phyloP scores from a whole-genome alignment of 2,113 vertebrate species.

The Rutilus rutilus region DNA sequence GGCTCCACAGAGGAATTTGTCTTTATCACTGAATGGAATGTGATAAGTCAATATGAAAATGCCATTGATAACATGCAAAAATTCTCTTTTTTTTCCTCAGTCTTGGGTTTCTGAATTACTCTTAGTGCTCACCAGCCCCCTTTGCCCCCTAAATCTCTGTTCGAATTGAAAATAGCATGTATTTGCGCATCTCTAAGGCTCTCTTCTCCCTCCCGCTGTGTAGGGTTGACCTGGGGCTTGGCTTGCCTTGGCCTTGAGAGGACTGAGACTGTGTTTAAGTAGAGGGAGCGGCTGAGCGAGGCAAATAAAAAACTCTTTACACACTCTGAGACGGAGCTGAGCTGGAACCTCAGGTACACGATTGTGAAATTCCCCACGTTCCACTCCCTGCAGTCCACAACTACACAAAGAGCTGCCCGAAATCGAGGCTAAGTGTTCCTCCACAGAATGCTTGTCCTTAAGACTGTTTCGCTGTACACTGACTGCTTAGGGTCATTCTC shows the following conservation, averaged over 20 bases:
- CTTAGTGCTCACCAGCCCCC: background rate
- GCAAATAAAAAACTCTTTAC: conserved; percentile 81
- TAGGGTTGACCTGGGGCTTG: conserved; percentile 56
- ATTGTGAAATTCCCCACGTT: conserved; percentile 76
- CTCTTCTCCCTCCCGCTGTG: conserved; percentile 60
- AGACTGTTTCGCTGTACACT: conserved; percentile 23
- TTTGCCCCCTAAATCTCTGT: conserved; percentile 24
- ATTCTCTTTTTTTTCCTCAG: background rate
- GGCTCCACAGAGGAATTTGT: background rate
- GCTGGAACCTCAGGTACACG: conserved; percentile 75
- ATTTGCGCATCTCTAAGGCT: conserved; percentile 43
- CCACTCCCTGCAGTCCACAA: conserved; percentile 38
- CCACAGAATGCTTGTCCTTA: conserved; percentile 28
- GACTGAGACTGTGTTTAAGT: conserved; percentile 76
- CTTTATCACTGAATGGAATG: conserved; percentile 39
- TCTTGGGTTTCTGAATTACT: conserved; percentile 1
- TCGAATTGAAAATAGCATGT: background rate
- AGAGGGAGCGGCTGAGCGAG: conserved; percentile 79
- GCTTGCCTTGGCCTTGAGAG: conserved; percentile 69
- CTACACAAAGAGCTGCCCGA: conserved; percentile 28
- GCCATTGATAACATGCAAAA: conserved; percentile 36
- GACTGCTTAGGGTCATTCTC: conserved; percentile 32
- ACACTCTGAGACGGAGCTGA: conserved; percentile 68
- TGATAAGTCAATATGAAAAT: conserved; percentile 47
- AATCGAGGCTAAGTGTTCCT: conserved; percentile 30